Percentiles rank a stretch among this genome's conserved stretches.
phyloP scores from a whole-genome alignment of 1,140 invertebrate species.

The Pemphigus obesinymphae region DNA sequence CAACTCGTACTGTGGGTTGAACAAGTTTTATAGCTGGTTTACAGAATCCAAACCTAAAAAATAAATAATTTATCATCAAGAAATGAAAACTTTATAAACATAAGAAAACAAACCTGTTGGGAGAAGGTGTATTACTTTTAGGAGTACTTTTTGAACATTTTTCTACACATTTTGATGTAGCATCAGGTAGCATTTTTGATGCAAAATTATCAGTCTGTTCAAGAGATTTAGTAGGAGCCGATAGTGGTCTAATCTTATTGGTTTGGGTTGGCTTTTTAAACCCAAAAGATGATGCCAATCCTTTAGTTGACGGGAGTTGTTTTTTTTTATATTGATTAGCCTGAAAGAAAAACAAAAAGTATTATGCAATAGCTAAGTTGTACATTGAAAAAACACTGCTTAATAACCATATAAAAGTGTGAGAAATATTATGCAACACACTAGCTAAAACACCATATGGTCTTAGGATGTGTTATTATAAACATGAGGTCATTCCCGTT shows the following conservation, averaged over 20 bases:
- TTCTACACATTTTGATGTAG: background rate
- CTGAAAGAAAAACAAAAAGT: background rate
- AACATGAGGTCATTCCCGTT: background rate
- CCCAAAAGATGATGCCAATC: slow-evolving; percentile 24
- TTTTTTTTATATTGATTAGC: slow-evolving; percentile 4
- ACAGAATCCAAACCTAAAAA: slow-evolving; percentile 27
- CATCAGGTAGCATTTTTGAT: slow-evolving; percentile 11
- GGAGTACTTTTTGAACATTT: slow-evolving; percentile 2
- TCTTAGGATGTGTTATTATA: background rate
- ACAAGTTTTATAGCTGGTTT: slow-evolving; percentile 18
- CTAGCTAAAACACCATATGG: background rate
- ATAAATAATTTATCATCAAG: background rate
- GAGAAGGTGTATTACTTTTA: slow-evolving; percentile 17
- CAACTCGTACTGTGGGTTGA: background rate
- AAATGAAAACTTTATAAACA: background rate
- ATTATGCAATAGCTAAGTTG: background rate
- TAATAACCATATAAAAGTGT: background rate
- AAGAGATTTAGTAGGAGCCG: background rate
- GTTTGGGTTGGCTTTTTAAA: slow-evolving; percentile 12
- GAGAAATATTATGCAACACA: slow-evolving; percentile 18
- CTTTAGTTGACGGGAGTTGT: slow-evolving; percentile 1
- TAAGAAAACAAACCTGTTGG: slow-evolving; percentile 7
- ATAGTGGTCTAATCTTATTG: slow-evolving; percentile 19
- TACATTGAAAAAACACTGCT: background rate
- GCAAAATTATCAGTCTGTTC: background rate